Base-by-base conservation (phyloP, 2,888 invertebrate genomes). In the Conomelus anceps region DNA sequence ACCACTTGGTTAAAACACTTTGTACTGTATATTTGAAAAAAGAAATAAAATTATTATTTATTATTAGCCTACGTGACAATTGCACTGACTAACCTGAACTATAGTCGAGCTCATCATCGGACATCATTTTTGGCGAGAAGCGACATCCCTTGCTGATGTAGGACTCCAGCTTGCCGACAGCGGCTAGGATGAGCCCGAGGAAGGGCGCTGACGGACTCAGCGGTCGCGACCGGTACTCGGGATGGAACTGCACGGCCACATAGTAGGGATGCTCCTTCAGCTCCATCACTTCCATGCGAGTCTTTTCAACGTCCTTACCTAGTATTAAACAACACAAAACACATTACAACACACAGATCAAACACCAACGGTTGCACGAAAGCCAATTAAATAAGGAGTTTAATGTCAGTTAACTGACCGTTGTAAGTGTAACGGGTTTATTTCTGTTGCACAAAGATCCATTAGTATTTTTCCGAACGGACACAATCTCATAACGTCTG, bases 201-300 rank as follows among this genome's bases (percentile, higher is more conserved):
- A 99, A 99, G 9, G 98, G 98, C 3, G 99, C 98, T 23, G 99
- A 99, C 0, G 99, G 98, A 88, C 96, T 96, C 91, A 98, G 93
- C 0, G 99, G 99, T 0, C 99, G 95, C 0, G 98, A 98, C 90
- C 98, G 94, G 93, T 99, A 99, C 93, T 99, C 99, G 0, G 99
- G 99, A 94, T 99, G 99, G 94, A 97, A 99, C 94, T 99, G 99
- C 0, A 98, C 98, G 0, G 97, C 97, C 6, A 99, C 97, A 93
- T 97, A 99, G 93, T 97, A 99, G 0, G 97, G 97, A 94, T 99
- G 99, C 89, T 96, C 95, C 89, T 96, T 95, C 22, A 99, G 94
- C 90, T 96, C 95, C n/a, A 99, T 94, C 34, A 99, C 97, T 94
- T 99, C 99, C 99, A 99, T 99, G 26, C 99, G 95, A 89, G 96